Evolutionary conservation across 1,140 invertebrate species (phyloP), one percentile per base, ranked within the genome.

Genomic region (Mamestra configurata): DNA sequence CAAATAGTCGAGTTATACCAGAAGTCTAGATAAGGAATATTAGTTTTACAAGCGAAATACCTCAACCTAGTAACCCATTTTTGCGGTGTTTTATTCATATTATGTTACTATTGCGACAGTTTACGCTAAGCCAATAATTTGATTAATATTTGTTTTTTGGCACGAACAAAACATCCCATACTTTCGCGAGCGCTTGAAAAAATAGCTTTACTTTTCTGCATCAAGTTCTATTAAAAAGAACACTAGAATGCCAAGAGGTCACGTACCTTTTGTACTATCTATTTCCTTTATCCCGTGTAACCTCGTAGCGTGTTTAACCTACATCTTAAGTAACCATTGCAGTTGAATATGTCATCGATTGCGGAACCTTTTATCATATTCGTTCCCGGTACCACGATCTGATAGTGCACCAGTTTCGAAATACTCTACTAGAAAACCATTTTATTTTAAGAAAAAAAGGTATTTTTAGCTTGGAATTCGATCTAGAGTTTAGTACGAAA

Each of bases 341-440:
- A 80, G 79, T 76, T 76, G 79, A 80, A 70, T 76, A 68, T 76
- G 68, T 53, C 68, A 71, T 68, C 59, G 79, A 76, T 80, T 80
- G 79, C 72, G 64, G 64, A 24, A 15, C 64, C 51, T 76, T 80
- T 80, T 71, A 73, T 80, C 79, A 81, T 81, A 81, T 72, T 75
- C 20, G 55, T 70, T 49, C 10, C 27, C 64, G 22, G 68, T 53
- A 71, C 68, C 27, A 71, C 68, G 46, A 71, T 71, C 68, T 51
- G 68, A 71, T 53, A 71, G 22, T 71, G 68, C 27, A 43, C 11
- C 20, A 53, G 68, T 37, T 71, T 35, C 24, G 13, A 27, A 70
- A 24, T 24, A 1, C 66, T 27, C 11, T 8, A 15, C 37, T 22
- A 66, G 18, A 40, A 11, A 18, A 35, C 59, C 7, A 35, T 35